These are phyloP conservation scores for Toxotes lorentzi DNA, from an alignment of 2,797 vertebrate genomes.

Conservation along the genomic window DNA sequence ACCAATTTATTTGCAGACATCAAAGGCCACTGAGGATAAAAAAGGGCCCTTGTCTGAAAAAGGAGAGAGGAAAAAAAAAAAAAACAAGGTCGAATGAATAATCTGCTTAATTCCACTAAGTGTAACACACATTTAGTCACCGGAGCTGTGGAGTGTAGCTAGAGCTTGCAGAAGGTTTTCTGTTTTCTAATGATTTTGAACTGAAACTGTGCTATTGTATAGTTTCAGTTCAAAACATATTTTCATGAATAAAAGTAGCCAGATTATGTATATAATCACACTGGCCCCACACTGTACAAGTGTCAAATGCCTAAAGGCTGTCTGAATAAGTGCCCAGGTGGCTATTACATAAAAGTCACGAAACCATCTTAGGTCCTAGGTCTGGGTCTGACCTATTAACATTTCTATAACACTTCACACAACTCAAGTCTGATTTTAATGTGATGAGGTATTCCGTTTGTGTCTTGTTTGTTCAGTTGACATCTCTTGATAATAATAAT, in stretches of 20 bases:
- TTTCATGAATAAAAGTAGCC: slow-evolving; percentile 9
- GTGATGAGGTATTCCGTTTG: not conserved
- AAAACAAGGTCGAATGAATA: slow-evolving; percentile 81
- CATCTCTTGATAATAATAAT: not conserved
- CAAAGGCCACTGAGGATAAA: slow-evolving; percentile 77
- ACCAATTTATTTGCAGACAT: slow-evolving; percentile 82
- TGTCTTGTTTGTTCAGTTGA: not conserved
- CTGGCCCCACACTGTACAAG: not conserved
- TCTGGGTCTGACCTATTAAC: not conserved
- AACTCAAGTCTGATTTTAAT: not conserved
- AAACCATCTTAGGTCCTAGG: not conserved
- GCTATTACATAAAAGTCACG: not conserved
- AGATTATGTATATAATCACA: slow-evolving; percentile 2
- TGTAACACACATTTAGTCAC: slow-evolving; percentile 71
- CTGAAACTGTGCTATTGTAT: not conserved
- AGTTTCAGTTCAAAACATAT: not conserved
- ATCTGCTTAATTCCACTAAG: slow-evolving; percentile 82
- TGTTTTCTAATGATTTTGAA: slow-evolving; percentile 39
- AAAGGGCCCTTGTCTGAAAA: slow-evolving; percentile 64
- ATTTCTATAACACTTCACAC: not conserved
- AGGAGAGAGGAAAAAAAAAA: slow-evolving; percentile 33
- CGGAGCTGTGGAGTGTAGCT: slow-evolving; percentile 45
- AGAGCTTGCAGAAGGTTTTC: slow-evolving; percentile 47
- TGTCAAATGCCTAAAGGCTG: not conserved
- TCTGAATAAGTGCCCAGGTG: not conserved